Evolutionary conservation across 1,140 invertebrate genomes (phyloP).

Genomic region (Aphis craccivora): DNA sequence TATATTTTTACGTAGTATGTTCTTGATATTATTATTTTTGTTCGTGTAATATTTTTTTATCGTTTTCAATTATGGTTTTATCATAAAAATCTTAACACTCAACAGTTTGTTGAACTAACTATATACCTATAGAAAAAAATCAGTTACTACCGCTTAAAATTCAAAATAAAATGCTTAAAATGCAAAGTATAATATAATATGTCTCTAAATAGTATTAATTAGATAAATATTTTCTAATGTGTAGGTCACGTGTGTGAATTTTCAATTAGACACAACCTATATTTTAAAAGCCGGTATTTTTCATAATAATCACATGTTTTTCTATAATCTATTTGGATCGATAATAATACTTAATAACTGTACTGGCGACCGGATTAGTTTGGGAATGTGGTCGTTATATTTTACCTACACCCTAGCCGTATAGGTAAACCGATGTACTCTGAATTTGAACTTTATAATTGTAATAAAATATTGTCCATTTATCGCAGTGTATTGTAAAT

Average conservation of each 20-base stretch:
- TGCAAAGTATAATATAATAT: no score
- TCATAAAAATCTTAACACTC: no score
- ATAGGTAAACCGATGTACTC: background rate
- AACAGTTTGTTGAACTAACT: background rate
- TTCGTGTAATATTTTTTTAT: no score
- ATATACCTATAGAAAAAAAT: background rate
- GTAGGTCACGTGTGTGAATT: no score
- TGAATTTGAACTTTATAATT: background rate
- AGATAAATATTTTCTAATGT: background rate
- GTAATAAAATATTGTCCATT: background rate
- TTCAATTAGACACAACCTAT: background rate
- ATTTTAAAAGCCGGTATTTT: background rate
- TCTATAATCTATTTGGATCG: background rate
- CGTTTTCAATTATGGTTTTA: no score
- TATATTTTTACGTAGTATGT: no score
- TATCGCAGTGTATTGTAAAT: background rate
- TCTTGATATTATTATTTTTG: no score
- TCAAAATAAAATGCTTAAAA: no score
- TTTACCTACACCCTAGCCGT: background rate
- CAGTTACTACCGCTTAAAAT: no score
- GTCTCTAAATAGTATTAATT: background rate
- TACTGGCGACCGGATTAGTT: background rate
- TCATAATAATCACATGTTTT: background rate
- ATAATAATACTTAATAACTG: background rate
- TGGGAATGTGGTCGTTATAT: no score